Conservation (phyloP, 2,797 vertebrate species). For the Gambusia yucatana region DNA sequence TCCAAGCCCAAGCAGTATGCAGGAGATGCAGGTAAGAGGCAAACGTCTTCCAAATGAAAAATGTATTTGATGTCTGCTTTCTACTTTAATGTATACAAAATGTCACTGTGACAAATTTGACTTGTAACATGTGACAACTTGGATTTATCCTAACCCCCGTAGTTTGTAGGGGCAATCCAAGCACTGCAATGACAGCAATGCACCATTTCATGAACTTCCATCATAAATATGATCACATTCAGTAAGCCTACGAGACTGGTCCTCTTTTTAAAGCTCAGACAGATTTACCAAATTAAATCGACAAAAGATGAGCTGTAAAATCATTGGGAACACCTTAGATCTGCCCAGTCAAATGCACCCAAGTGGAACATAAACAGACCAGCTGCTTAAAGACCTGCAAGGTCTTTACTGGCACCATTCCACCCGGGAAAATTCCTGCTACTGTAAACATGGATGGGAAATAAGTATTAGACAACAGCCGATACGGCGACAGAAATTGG, state of each 20-base stretch:
- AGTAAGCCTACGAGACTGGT: constrained; percentile 1
- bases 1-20: constrained; percentile 55
- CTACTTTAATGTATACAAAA: not conserved
- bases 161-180: not conserved
- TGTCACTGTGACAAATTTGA: not conserved
- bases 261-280: constrained; percentile 12
- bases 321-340: constrained; percentile 18
- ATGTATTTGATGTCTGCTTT: not conserved
- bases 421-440: constrained; percentile 61
- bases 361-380: constrained; percentile 57
- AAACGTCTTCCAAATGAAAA: not conserved
- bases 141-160: not conserved
- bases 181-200: constrained; percentile 29
- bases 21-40: constrained; percentile 79
- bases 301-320: constrained; percentile 30
- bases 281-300: constrained; percentile 21
- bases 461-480: constrained; percentile 41
- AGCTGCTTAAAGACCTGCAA: constrained; percentile 54
- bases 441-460: constrained; percentile 58
- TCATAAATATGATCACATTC: constrained; percentile 10
- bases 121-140: not conserved
- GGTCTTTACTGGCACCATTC: constrained; percentile 55
- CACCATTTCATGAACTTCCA: constrained; percentile 38
- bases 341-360: constrained; percentile 34
- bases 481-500: constrained; percentile 46